Conservation (phyloP, 1,140 invertebrate genomes). For the Pogonognathellus flavescens region DNA sequence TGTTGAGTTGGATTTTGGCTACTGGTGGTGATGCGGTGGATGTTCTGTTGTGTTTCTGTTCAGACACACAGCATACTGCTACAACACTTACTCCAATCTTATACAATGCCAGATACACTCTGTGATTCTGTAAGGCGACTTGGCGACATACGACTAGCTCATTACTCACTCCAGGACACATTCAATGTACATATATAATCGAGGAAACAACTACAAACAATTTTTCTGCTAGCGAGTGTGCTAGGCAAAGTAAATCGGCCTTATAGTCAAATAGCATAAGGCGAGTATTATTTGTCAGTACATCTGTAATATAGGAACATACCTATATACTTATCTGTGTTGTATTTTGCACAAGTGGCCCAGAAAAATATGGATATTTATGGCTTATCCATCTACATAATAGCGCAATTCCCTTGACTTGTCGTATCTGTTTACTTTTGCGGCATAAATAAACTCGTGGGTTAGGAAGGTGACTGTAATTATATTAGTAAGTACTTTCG, state of each 20-base stretch:
- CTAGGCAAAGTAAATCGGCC: not conserved
- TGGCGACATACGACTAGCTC: conserved; percentile 40
- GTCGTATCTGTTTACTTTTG: conserved; percentile 17
- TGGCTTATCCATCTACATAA: not conserved
- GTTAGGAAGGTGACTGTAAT: no score
- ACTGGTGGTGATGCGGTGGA: not conserved
- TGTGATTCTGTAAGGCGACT: conserved; percentile 37
- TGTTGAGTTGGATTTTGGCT: conserved; percentile 44
- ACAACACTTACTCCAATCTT: conserved; percentile 7
- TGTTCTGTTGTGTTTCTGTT: not conserved
- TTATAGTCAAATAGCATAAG: not conserved
- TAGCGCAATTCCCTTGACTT: not conserved
- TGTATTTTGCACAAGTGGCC: conserved; percentile 13
- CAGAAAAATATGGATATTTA: conserved; percentile 47
- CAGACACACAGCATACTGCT: not conserved
- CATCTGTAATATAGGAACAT: not conserved
- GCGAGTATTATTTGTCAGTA: not conserved
- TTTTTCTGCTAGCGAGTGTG: no score
- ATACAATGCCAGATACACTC: conserved; percentile 14
- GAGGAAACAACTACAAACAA: no score
- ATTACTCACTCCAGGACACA: conserved; percentile 30
- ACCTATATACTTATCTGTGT: not conserved
- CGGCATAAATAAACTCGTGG: conserved; percentile 16
- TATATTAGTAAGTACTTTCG: no score
- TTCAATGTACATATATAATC: not conserved